Evolutionary conservation across 1,140 invertebrate genomes (phyloP), one percentile per base, ranked within the genome.

Genomic region (Drosophila baimaii): DNA sequence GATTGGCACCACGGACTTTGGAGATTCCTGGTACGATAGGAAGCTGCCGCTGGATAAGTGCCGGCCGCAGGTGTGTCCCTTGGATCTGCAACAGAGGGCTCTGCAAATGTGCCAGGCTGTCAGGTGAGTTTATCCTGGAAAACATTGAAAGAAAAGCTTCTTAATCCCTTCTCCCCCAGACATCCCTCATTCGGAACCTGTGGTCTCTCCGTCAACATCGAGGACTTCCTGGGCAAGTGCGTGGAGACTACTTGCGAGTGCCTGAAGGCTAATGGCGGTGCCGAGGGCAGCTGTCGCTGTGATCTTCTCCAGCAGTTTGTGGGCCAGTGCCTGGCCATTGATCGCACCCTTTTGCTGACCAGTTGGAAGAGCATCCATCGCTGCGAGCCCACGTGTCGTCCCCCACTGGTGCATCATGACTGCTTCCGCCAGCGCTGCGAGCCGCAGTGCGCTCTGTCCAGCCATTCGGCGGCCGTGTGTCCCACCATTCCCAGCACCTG

Each of bases 261-360:
- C 15, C 43, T 59, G 29, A 59, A 59, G 29, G 19, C 57, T 13
- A 59, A 59, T 33, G 57, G 41, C 13, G 57, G 57, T n/a, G 57
- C 43, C 15, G 57, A 59, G 41, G 57, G 57, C 57, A 59, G 25
- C 43, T 59, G 57, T 13, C 57, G 57, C 29, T 59, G 57, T 21
- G 57, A 59, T 25, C 57, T 59, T 2, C 21, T 59, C 15, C 57
- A 59, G 43, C 27, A 46, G 15, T 59, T 59, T 17, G 57, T 59
- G 13, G 57, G 41, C 19, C 57, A 59, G 39, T 59, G 57, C n/a
- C 15, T 59, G 41, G 41, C 57, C 8, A 19, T 59, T 6, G 44
- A 59, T 29, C 41, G 41, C 5, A 31, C 25, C 19, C 2, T 59
- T 1, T 4, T 46, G 29, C 57, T 59, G 43, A 59, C 57, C 19